phyloP scores from a whole-genome alignment of 2,113 vertebrate genomes.

The Jaculus jaculus region DNA sequence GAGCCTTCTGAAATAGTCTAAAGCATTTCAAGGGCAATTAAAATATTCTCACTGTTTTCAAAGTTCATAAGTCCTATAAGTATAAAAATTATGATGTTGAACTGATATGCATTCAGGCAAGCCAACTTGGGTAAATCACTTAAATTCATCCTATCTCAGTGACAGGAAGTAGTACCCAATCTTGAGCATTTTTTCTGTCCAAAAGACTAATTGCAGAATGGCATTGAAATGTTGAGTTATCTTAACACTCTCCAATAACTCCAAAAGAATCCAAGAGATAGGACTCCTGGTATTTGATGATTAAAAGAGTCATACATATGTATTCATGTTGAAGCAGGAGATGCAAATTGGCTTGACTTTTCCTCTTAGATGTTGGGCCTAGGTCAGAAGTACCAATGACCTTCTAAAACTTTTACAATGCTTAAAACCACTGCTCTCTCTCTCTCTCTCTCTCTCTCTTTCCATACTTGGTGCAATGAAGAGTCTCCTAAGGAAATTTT shows the following conservation, averaged over 20 bases:
- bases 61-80: background rate
- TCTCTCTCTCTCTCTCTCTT: no score
- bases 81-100: background rate
- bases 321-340: background rate
- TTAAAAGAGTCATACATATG: background rate
- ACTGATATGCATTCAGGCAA: background rate
- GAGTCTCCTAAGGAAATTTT: background rate
- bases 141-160: background rate
- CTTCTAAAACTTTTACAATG: background rate
- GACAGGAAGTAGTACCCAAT: background rate
- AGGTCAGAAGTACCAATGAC: background rate
- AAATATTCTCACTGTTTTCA: background rate
- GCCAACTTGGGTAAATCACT: background rate
- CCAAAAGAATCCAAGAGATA: background rate
- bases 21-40: background rate
- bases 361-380: background rate
- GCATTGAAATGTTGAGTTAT: background rate
- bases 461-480: background rate
- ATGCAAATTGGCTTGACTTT: background rate
- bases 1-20: constrained; percentile 1
- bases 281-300: background rate
- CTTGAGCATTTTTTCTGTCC: background rate
- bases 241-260: background rate
- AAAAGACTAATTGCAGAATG: no score
- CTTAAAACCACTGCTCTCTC: background rate